Base-by-base conservation (phyloP, 1,140 invertebrate genomes). In the Streblospio benedicti region DNA sequence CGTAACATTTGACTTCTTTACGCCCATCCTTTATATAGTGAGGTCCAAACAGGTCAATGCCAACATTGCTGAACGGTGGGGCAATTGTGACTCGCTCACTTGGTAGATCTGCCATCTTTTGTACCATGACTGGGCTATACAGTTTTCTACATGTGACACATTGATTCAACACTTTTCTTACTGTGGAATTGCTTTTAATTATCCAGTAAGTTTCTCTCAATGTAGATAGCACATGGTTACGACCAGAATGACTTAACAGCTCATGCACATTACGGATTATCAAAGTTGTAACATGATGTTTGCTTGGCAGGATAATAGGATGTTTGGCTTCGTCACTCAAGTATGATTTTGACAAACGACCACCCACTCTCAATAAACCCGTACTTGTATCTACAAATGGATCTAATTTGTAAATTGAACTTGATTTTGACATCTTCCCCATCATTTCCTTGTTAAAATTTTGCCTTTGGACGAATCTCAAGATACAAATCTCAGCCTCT, bases 1-100 rank as follows among this genome's bases (percentile, higher is more conserved):
- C 63, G 31, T 53, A 65, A 2, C 50, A 14, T 52, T 62, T 62
- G 5, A 53, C 4, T 28, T 38, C 25, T 30, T 57, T 62, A n/a
- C 45, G 14, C 6, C 45, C 14, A 27, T 49, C 45, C 20, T 49
- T 49, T 14, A 49, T 49, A 12, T 14, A 23, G 20, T 14, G 25
- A 9, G 45, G 45, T 23, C 45, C 45, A 27, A 49, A 49, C 12
- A 16, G 25, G 25, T 49, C 45, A 49, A 49, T n/a, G 25, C 45
- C 45, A 49, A 25, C 25, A 27, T 49, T 14, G 9, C 12, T 49
- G 45, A 49, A 49, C 6, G 25, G 25, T 18, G 45, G 45, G 6
- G 45, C 45, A 6, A 25, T 12, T 27, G 14, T 6, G 6, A 23
- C 9, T 9, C 45, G 45, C 6, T 49, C 25, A 18, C 6, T 25